A percentile compares a stretch with the other conserved stretches of the same genome.
These are phyloP conservation scores for Dicycla oo DNA, from an alignment of 2,888 invertebrate species.

Conservation along the genomic window DNA sequence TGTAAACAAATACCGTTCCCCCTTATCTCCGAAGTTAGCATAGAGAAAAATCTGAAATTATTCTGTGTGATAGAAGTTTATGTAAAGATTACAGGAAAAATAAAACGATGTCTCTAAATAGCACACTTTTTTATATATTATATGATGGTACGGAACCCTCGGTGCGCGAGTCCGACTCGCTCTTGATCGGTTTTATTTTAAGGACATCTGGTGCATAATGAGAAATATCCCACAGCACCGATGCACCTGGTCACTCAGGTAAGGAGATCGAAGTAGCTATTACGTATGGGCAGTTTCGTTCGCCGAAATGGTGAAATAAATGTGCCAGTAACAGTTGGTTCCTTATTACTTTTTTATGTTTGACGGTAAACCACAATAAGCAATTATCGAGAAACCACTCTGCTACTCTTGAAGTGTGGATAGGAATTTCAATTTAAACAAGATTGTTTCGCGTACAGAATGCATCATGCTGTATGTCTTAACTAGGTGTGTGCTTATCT, in stretches of 20 bases:
- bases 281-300: conserved; percentile 42
- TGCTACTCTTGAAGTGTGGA: conserved; percentile 16
- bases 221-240: conserved; percentile 18
- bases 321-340: conserved; percentile 34
- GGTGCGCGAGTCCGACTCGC: too few species aligned
- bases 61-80: too few species aligned
- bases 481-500: neutral
- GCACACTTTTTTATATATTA: too few species aligned
- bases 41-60: too few species aligned
- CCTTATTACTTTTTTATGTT: conserved; percentile 54
- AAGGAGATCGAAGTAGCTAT: conserved; percentile 39
- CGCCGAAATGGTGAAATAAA: conserved; percentile 53
- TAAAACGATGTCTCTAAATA: too few species aligned
- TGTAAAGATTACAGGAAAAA: too few species aligned
- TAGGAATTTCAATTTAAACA: conserved; percentile 39
- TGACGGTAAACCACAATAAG: conserved; percentile 46
- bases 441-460: neutral
- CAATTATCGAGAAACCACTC: conserved; percentile 42
- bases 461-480: neutral
- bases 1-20: too few species aligned
- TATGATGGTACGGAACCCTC: too few species aligned
- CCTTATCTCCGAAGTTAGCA: too few species aligned
- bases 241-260: conserved; percentile 13
- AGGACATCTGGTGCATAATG: neutral
- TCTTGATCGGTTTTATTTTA: too few species aligned